A percentile compares a stretch with the other conserved stretches of the same genome.
phyloP scores from a whole-genome alignment of 2,888 invertebrate genomes.

The Tetrapedia diversipes region DNA sequence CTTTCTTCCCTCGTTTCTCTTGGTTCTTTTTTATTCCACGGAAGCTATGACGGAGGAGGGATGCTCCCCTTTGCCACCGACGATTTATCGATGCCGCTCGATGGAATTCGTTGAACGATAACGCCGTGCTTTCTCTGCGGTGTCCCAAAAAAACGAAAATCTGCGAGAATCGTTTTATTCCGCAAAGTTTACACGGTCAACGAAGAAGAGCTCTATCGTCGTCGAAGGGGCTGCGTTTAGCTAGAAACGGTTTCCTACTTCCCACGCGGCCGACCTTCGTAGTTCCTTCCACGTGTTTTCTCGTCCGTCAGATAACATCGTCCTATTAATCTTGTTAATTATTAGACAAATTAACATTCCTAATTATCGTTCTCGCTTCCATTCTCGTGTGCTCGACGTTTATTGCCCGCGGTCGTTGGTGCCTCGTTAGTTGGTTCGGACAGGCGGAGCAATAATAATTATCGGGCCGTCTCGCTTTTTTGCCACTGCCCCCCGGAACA shows the following conservation, averaged over 20 bases:
- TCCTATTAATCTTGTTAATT: constrained; percentile 65
- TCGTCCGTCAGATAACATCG: constrained; percentile 57
- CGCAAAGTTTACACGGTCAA: neutral
- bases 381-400: constrained; percentile 52
- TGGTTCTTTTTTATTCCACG: neutral
- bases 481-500: constrained; percentile 40
- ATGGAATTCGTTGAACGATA: constrained; percentile 29
- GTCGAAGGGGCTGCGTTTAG: constrained; percentile 1
- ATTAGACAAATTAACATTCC: constrained; percentile 67
- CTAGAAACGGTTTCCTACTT: constrained; percentile 29
- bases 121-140: neutral
- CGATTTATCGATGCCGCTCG: constrained; percentile 34
- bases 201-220: constrained; percentile 2
- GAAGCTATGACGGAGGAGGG: neutral
- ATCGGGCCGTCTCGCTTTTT: constrained; percentile 61
- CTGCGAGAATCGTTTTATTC: neutral
- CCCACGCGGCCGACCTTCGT: constrained; percentile 61
- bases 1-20: constrained; percentile 5
- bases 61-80: neutral
- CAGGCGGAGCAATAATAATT: constrained; percentile 63
- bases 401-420: constrained; percentile 54
- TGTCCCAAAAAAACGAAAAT: neutral
- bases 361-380: constrained; percentile 65
- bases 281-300: constrained; percentile 48
- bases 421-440: constrained; percentile 59